Percentiles rank a stretch among this genome's conserved stretches.
Evolutionary conservation across 53 echinoderm and acorn worm genomes (phyloP).

Genomic region (Stichopus horrens): DNA sequence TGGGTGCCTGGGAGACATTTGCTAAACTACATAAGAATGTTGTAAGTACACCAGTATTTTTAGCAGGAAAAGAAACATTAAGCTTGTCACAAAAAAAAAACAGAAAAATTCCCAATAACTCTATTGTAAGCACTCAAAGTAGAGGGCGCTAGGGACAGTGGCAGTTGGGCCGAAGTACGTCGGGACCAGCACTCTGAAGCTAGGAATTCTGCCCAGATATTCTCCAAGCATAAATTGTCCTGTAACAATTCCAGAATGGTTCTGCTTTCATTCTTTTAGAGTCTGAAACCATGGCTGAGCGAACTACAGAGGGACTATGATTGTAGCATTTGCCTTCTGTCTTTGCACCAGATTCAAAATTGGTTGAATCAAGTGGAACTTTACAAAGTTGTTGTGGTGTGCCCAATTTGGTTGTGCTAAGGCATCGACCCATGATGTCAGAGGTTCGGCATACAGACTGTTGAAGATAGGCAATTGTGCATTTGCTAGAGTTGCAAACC

Average conservation of each 20-base stretch:
- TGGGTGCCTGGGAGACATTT: constrained; percentile 8
- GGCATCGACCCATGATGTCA: neutral
- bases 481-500: constrained; percentile 55
- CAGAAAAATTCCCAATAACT: neutral
- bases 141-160: constrained; percentile 34
- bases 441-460: constrained; percentile 38
- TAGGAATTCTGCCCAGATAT: constrained; percentile 49
- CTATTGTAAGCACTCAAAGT: constrained; percentile 25
- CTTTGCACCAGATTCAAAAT: neutral
- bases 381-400: constrained; percentile 48
- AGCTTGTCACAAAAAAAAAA: neutral
- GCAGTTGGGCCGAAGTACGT: constrained; percentile 31
- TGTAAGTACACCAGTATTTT: neutral
- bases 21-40: constrained; percentile 8
- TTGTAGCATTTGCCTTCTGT: neutral
- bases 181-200: constrained; percentile 53
- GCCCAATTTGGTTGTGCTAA: constrained; percentile 36
- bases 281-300: constrained; percentile 22
- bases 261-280: constrained; percentile 25
- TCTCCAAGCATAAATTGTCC: constrained; percentile 57
- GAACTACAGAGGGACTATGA: neutral
- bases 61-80: neutral
- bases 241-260: constrained; percentile 49
- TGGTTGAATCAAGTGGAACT: constrained; percentile 9
- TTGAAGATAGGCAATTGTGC: constrained; percentile 48